Evolutionary conservation across 2,888 invertebrate genomes (phyloP).

Genomic region (Ectemnius cavifrons): DNA sequence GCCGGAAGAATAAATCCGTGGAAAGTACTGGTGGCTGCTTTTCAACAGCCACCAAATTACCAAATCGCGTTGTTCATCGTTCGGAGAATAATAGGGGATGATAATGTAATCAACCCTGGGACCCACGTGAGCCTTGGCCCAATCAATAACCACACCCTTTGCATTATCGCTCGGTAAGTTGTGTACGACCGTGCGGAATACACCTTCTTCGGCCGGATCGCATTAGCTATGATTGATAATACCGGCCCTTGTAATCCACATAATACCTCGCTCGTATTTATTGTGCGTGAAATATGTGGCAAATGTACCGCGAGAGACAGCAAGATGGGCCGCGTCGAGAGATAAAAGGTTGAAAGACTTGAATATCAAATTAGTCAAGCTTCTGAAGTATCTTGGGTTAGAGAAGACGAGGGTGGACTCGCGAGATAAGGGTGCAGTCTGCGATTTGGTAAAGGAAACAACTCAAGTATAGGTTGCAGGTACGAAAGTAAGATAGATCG

Average conservation of each 20-base stretch:
- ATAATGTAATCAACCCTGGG: constrained; percentile 20
- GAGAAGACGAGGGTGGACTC: no score
- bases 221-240: constrained; percentile 60
- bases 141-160: constrained; percentile 54
- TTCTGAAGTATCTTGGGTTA: no score
- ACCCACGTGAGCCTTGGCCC: constrained; percentile 8
- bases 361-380: no score
- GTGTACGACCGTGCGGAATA: constrained; percentile 46
- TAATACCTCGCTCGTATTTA: constrained; percentile 43
- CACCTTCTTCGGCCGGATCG: constrained; percentile 42
- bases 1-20: constrained; percentile 14
- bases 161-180: constrained; percentile 51
- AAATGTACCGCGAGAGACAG: not conserved
- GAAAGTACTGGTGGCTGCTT: constrained; percentile 14
- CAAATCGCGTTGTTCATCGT: constrained; percentile 16
- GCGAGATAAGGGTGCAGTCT: not conserved
- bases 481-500: constrained; percentile 45
- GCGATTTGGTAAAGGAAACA: constrained; percentile 19
- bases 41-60: constrained; percentile 5
- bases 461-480: constrained; percentile 20
- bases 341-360: no score
- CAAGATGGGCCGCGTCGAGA: no score
- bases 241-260: constrained; percentile 52
- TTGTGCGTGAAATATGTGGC: constrained; percentile 27
- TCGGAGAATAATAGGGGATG: constrained; percentile 2